Conservation (phyloP, 2,113 vertebrate genomes). For the Amblyopsis rosae region DNA sequence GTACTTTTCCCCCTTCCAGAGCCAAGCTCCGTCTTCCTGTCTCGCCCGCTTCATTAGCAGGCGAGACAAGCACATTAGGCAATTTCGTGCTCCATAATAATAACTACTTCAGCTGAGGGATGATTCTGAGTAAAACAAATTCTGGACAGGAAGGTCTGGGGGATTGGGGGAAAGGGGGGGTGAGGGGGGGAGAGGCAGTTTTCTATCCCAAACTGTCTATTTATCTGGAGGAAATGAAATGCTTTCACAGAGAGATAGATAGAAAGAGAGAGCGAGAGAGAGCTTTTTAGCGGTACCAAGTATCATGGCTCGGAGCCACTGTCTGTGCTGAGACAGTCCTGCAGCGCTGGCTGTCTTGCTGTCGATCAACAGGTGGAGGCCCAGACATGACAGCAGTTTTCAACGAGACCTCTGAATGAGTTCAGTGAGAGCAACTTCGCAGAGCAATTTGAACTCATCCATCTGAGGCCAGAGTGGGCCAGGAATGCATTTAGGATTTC, state of each 20-base stretch:
- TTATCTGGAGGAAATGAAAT: not conserved
- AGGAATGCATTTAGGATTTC: too few species aligned
- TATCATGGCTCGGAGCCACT: too few species aligned
- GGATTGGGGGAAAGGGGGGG: too few species aligned
- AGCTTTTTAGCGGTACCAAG: too few species aligned
- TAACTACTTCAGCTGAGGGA: constrained; percentile 71
- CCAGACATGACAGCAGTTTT: too few species aligned
- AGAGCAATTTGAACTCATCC: too few species aligned
- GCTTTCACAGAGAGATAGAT: not conserved
- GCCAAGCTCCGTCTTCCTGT: constrained; percentile 57
- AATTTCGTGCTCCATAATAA: constrained; percentile 73
- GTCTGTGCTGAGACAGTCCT: too few species aligned
- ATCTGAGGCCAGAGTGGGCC: too few species aligned
- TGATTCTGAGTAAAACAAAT: constrained; percentile 54
- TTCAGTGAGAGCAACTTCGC: too few species aligned
- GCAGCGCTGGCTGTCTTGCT: too few species aligned
- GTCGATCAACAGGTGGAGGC: too few species aligned
- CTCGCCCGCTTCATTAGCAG: constrained; percentile 67
- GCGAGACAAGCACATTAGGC: constrained; percentile 75
- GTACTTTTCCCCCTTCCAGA: constrained; percentile 61
- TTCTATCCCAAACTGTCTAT: constrained; percentile 26
- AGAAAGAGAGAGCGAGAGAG: not conserved
- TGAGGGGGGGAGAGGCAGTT: constrained; percentile 24
- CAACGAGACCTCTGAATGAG: too few species aligned
- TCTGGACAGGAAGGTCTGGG: constrained; percentile 48